These are phyloP conservation scores for Catalaphyllia jardinei DNA, from an alignment of 64 coral and sea anemone genomes.

Conservation along the genomic window DNA sequence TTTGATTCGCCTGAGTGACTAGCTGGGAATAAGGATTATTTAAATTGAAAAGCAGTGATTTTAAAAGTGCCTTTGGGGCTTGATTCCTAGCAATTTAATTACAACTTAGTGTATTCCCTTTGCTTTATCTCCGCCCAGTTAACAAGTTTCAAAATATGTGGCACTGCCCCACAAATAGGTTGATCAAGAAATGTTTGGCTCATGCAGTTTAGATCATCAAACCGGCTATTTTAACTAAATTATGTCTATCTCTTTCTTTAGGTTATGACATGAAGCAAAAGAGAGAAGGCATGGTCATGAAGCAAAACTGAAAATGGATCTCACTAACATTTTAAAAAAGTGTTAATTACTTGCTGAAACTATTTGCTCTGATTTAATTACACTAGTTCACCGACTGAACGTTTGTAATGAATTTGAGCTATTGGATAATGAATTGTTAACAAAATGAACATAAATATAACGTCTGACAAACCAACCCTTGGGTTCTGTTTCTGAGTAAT, in stretches of 20 bases:
- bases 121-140: too few species aligned
- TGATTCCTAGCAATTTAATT: too few species aligned
- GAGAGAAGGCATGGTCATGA: background rate
- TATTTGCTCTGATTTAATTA: background rate
- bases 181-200: background rate
- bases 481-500: too few species aligned
- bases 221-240: background rate
- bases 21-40: too few species aligned
- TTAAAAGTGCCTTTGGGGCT: too few species aligned
- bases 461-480: background rate
- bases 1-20: too few species aligned
- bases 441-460: background rate
- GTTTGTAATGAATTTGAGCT: background rate
- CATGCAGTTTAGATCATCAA: too few species aligned
- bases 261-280: background rate
- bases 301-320: background rate
- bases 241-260: background rate
- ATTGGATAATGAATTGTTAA: background rate
- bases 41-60: too few species aligned
- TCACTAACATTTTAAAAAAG: background rate
- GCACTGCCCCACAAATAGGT: background rate
- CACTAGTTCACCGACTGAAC: background rate
- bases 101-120: too few species aligned
- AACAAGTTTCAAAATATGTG: background rate
- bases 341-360: background rate